These are phyloP conservation scores for Craseonycteris thonglongyai DNA, from an alignment of 2,113 vertebrate species.

Conservation along the genomic window DNA sequence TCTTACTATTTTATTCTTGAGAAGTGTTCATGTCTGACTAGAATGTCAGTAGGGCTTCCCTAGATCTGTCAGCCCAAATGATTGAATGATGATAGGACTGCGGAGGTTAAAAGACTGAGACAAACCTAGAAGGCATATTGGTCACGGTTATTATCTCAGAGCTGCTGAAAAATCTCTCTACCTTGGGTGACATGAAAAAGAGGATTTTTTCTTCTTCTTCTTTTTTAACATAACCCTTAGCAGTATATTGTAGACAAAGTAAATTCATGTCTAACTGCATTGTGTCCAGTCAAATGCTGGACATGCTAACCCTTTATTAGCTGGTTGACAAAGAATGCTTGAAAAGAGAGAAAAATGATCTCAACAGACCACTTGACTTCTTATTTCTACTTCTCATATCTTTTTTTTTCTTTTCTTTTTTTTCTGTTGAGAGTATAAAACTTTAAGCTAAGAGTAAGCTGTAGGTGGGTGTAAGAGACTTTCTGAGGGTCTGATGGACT, in stretches of 20 bases:
- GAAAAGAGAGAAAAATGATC: neutral
- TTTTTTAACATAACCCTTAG: neutral
- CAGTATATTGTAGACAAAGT: neutral
- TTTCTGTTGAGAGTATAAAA: neutral
- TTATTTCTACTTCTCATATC: neutral
- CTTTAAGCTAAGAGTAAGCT: neutral
- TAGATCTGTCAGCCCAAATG: neutral
- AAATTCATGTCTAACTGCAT: neutral
- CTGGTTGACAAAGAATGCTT: neutral
- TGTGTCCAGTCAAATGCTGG: neutral
- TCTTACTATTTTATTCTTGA: neutral
- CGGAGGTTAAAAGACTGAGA: neutral
- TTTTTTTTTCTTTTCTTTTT: neutral
- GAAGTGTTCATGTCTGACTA: neutral
- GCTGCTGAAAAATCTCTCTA: neutral
- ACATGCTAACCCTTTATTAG: too few species aligned
- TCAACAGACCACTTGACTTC: neutral
- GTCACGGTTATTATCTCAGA: neutral
- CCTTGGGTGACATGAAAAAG: neutral
- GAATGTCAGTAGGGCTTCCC: neutral
- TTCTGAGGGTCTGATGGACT: neutral
- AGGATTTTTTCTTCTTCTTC: too few species aligned
- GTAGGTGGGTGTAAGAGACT: neutral
- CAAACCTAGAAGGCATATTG: neutral
- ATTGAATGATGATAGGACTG: neutral